Evolutionary conservation across 1,140 invertebrate species (phyloP).

Genomic region (Brachionus sp.): DNA sequence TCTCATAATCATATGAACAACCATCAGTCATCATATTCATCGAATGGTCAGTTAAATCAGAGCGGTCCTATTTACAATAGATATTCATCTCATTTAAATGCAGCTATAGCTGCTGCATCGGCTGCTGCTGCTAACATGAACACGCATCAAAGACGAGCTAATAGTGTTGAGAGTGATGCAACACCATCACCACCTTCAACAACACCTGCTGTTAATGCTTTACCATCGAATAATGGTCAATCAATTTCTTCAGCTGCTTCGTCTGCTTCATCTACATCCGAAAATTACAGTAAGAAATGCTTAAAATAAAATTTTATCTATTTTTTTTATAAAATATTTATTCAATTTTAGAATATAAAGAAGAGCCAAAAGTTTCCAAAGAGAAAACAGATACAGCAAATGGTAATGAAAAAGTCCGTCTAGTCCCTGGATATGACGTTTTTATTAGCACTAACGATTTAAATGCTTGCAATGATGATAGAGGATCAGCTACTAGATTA

Average conservation of each 20-base stretch:
- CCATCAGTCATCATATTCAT: constrained; percentile 9
- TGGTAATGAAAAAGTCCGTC: constrained; percentile 40
- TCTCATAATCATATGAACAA: not conserved
- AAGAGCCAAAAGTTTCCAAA: constrained; percentile 35
- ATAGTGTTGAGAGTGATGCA: constrained; percentile 42
- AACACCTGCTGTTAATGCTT: not conserved
- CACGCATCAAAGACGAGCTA: constrained; percentile 21
- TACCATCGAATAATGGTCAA: not conserved
- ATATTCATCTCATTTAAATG: constrained; percentile 43
- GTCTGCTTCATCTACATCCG: constrained; percentile 20
- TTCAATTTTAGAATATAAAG: constrained; percentile 37
- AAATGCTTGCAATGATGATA: constrained; percentile 42
- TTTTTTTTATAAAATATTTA: not conserved
- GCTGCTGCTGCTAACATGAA: not conserved
- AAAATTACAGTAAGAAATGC: constrained; percentile 24
- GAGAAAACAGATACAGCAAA: not conserved
- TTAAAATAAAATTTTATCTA: not conserved
- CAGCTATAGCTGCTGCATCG: constrained; percentile 32
- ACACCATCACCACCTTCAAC: constrained; percentile 38
- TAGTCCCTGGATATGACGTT: constrained; percentile 39
- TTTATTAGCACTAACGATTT: constrained; percentile 43
- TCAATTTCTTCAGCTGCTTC: constrained; percentile 39
- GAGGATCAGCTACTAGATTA: constrained; percentile 27
- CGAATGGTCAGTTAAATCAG: constrained; percentile 12
- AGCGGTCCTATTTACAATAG: constrained; percentile 18